Evolutionary conservation across 1,140 invertebrate species (phyloP).

Genomic region (Limonius californicus): DNA sequence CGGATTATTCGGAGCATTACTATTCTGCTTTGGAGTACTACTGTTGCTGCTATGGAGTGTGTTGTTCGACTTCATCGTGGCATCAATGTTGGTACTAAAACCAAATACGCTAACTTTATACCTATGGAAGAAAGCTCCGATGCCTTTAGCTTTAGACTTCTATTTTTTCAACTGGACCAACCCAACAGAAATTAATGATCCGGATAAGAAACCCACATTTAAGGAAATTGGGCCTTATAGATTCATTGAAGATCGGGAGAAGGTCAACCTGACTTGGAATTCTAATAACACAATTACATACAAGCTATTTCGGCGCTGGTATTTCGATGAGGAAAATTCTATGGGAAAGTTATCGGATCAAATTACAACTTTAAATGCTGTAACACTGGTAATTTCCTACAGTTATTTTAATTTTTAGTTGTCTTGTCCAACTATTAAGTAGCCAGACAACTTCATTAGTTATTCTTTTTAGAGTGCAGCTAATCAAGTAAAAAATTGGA

Average conservation of each 20-base stretch:
- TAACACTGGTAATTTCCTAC: slow-evolving; percentile 63
- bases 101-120: neutral
- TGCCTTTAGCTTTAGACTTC: slow-evolving; percentile 55
- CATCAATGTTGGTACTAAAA: neutral
- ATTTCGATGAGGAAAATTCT: slow-evolving; percentile 66
- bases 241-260: slow-evolving; percentile 63
- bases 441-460: neutral
- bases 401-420: neutral
- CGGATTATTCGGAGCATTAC: neutral
- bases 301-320: slow-evolving; percentile 68
- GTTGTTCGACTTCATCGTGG: neutral
- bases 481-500: slow-evolving; percentile 4
- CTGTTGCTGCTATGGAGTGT: neutral
- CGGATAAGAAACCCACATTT: slow-evolving; percentile 52
- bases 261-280: slow-evolving; percentile 66
- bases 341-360: slow-evolving; percentile 70
- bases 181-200: slow-evolving; percentile 52
- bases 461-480: neutral
- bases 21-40: neutral
- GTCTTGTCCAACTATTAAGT: neutral
- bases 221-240: slow-evolving; percentile 67
- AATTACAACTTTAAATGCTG: slow-evolving; percentile 76
- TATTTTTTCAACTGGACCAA: slow-evolving; percentile 85
- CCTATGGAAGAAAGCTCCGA: slow-evolving; percentile 19
- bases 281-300: slow-evolving; percentile 75